A percentile compares a stretch with the other conserved stretches of the same genome.
phyloP scores from a whole-genome alignment of 2,797 vertebrate genomes.

The Pangasius larnaudii region DNA sequence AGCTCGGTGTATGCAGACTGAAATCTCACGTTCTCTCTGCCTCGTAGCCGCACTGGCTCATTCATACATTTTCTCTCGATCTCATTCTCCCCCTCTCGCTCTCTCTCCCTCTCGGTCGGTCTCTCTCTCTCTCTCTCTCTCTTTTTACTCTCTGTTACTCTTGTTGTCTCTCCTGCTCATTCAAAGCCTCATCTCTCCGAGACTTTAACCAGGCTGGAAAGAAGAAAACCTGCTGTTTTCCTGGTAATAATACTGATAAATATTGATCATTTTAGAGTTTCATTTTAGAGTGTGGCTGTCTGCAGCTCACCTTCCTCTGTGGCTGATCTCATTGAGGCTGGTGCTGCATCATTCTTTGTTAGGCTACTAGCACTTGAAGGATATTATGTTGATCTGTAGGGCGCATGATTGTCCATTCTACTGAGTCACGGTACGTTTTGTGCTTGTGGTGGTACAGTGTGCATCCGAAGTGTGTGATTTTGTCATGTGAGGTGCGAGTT shows the following conservation, averaged over 20 bases:
- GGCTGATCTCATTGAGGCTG: slow-evolving; percentile 20
- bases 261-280: slow-evolving; percentile 29
- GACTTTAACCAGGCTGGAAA: slow-evolving; percentile 59
- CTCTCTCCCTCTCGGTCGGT: slow-evolving; percentile 56
- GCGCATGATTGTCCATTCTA: slow-evolving; percentile 18
- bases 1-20: slow-evolving; percentile 31
- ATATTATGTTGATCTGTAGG: neutral
- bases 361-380: neutral
- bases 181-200: slow-evolving; percentile 35
- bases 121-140: slow-evolving; percentile 42
- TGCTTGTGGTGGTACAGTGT: slow-evolving; percentile 14
- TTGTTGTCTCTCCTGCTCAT: slow-evolving; percentile 59
- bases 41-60: slow-evolving; percentile 65
- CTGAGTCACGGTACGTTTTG: slow-evolving; percentile 42
- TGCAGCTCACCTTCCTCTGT: neutral
- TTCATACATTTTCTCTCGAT: slow-evolving; percentile 69
- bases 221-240: slow-evolving; percentile 63
- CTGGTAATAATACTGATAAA: slow-evolving; percentile 65
- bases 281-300: neutral
- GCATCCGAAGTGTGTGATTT: neutral
- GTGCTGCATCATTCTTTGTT: slow-evolving; percentile 37
- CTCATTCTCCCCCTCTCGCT: slow-evolving; percentile 44
- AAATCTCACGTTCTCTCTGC: slow-evolving; percentile 57
- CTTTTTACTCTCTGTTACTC: slow-evolving; percentile 58
- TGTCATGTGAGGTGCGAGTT: slow-evolving; percentile 3